Evolutionary conservation across 2,113 vertebrate species (phyloP), one percentile per base, ranked within the genome.

Genomic region (Hyperopisus bebe): DNA sequence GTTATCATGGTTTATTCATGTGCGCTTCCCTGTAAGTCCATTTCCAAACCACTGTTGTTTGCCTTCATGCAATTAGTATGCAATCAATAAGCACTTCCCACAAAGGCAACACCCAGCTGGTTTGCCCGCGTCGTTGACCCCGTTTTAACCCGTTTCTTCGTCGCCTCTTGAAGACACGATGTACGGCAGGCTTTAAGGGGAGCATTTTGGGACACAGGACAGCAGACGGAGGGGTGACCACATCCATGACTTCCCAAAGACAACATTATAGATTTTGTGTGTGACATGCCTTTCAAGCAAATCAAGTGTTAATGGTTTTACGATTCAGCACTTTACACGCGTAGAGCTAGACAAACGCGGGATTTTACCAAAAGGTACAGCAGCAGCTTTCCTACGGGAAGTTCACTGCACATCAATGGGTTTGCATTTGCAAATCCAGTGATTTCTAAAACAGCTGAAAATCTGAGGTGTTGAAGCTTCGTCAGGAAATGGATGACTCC

Each of bases 1-100:
- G 46, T 88, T 91, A 87, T 89, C 89, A 90, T 91, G 87, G 89
- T 91, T 91, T 90, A 92, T 94, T 94, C 86, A 91, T 89, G 82
- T 6, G 15, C 15, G 42, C 44, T 84, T 92, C 84, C 90, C 77
- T 86, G 47, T 80, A 86, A 90, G 89, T 74, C 70, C 85, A 77
- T 89, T 50, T 90, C 70, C 39, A 47, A 10, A 27, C 44, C 80
- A 27, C 44, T 42, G 39, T 46, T 53, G 90, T 89, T 77, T 50
- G n/a, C 66, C 90, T 66, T 90, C 87, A 87, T 90, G 90, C 83
- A 92, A 91, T 92, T 87, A 93, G 90, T 27, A 74, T 89, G 84
- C 62, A 89, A 92, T 93, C 87, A 90, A 88, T 92, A 86, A 42
- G 46, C 77, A 90, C 83, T 83, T 84, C 35, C 74, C 85, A 89